These are phyloP conservation scores for Ceraclea dissimilis DNA, from an alignment of 2,888 invertebrate species.

Conservation along the genomic window DNA sequence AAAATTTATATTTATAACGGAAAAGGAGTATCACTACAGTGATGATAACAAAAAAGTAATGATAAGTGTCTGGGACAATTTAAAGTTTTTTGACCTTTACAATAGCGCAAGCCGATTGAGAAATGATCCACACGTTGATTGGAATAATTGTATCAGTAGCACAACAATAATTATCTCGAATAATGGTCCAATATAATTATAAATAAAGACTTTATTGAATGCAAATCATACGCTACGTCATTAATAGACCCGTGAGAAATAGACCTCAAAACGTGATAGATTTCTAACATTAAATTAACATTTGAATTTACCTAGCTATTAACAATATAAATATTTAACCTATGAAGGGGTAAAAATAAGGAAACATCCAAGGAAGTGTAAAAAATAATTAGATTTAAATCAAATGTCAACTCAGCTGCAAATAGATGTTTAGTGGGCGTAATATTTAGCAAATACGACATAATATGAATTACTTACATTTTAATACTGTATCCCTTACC, in stretches of 20 bases:
- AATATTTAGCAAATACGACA: slow-evolving; percentile 15
- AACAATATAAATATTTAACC: too few relatives aligned
- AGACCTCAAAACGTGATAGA: slow-evolving; percentile 6
- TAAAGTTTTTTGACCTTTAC: background rate
- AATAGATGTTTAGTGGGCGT: slow-evolving; percentile 24
- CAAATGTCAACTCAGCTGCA: slow-evolving; percentile 24
- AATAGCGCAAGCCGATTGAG: background rate
- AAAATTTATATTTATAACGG: too few relatives aligned
- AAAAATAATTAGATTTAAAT: slow-evolving; percentile 11
- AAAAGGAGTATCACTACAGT: too few relatives aligned
- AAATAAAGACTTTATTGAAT: slow-evolving; percentile 5
- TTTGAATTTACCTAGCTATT: too few relatives aligned
- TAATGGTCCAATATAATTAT: background rate
- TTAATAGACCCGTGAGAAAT: slow-evolving; percentile 6
- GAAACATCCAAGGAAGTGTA: background rate
- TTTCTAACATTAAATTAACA: background rate
- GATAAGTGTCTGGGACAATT: background rate
- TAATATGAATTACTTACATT: slow-evolving; percentile 15
- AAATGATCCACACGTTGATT: too few relatives aligned
- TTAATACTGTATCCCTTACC: background rate
- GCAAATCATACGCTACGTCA: slow-evolving; percentile 20
- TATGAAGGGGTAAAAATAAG: background rate
- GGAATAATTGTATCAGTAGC: background rate
- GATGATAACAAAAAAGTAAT: too few relatives aligned
- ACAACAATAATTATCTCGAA: background rate